Evolutionary conservation across 2,113 vertebrate species (phyloP).

Genomic region (Capra hircus): DNA sequence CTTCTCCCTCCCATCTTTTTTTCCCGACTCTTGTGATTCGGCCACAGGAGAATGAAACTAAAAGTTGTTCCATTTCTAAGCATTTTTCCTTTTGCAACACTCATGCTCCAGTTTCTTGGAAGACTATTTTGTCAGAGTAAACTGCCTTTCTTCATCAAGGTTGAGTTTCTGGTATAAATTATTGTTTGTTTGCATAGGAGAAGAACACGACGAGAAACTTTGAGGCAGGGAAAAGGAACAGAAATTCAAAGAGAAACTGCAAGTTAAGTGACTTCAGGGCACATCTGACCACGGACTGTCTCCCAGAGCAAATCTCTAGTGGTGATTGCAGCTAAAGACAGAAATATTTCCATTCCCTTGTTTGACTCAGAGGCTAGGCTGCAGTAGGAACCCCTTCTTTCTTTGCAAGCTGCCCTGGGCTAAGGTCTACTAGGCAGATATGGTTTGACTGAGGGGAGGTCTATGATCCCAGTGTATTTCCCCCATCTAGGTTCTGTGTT

Average conservation of each 20-base stretch:
- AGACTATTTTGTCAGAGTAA: not conserved
- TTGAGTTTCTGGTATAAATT: not conserved
- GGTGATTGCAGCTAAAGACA: slow-evolving; percentile 3
- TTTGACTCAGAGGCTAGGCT: not conserved
- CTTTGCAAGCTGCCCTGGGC: not conserved
- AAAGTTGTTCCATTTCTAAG: slow-evolving; percentile 34
- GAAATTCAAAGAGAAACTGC: slow-evolving; percentile 27
- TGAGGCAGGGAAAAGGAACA: not conserved
- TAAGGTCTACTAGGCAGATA: not conserved
- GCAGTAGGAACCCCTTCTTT: not conserved
- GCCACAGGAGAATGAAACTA: slow-evolving; percentile 31
- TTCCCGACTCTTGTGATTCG: not conserved
- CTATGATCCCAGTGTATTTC: not conserved
- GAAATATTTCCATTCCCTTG: slow-evolving; percentile 1
- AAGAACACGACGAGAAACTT: not conserved
- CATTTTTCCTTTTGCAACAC: not conserved
- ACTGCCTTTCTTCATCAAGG: slow-evolving; percentile 17
- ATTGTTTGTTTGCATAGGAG: slow-evolving; percentile 21
- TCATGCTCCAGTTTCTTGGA: not conserved
- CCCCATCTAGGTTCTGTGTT: not conserved
- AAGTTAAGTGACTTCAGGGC: slow-evolving; percentile 11
- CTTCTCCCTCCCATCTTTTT: not conserved
- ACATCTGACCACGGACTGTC: not conserved
- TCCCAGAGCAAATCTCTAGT: slow-evolving; percentile 10
- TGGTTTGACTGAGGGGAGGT: not conserved